Base-by-base conservation (phyloP, 37 sponge, comb jelly and placozoan genomes). In the Ephydatia muelleri region DNA sequence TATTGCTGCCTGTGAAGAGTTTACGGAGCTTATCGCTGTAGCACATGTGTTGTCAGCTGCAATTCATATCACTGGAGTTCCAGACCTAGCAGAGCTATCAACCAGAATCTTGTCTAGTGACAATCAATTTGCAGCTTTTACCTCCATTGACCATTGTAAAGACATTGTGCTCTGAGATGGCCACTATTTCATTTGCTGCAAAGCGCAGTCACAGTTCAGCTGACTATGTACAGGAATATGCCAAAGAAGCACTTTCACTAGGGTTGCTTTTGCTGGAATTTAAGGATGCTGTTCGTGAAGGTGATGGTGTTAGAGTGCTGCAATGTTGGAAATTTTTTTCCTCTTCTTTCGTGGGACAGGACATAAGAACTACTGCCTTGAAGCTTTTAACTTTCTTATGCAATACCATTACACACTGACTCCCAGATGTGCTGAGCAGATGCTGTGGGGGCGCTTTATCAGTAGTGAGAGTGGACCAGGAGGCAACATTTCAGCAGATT, bases 1-100 rank as follows among this genome's bases (percentile, higher is more conserved):
- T 72, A 34, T 82, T 12, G 48, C 38, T 81, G 75, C 88, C 34
- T 82, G 75, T 75, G 82, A 87, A 49, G 88, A 82, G 73, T 74
- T 87, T 36, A 48, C 81, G 14, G 21, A 67, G 39, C 13, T 40
- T 29, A 82, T 87, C 21, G 69, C 65, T n/a, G 76, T 47, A 28
- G 64, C 73, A 5, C 82, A 87, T 34, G 65, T 87, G 27, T 48
- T 87, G 27, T 33, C 82, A 26, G 88, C 88, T 38, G 88, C 75
- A 11, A 87, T 87, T 82, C 43, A 73, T 30, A 23, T 82, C 25
- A 67, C 57, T n/a, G 43, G 65, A 48, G 43, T 43, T 43, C 43
- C 43, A 43, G 43, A 43, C 43, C 43, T 43, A 43, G 43, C 43
- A 43, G 43, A 43, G 43, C 43, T 43, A 43, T 43, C 43, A 43